phyloP scores from a whole-genome alignment of 2,888 invertebrate genomes.

The Yponomeuta plumbellus region DNA sequence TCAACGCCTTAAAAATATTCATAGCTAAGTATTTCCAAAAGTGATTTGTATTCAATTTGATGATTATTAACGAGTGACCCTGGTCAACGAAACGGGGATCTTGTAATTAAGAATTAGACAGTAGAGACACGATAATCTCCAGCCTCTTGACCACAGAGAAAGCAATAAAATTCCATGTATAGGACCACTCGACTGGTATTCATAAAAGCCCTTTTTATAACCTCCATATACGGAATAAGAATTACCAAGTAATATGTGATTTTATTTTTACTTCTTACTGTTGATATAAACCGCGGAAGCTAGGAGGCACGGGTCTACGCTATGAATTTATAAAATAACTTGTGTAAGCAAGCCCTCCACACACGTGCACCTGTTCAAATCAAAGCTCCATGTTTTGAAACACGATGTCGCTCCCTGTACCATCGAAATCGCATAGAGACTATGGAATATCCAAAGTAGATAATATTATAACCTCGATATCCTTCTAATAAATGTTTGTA shows the following conservation, averaged over 20 bases:
- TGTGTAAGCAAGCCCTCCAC: conserved; percentile 51
- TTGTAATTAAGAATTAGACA: background rate
- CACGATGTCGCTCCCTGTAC: conserved; percentile 13
- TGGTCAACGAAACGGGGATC: background rate
- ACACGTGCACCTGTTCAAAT: conserved; percentile 68
- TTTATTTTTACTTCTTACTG: background rate
- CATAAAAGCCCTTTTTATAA: conserved; percentile 24
- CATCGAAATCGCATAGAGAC: background rate
- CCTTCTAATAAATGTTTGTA: no score
- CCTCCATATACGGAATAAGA: conserved; percentile 23
- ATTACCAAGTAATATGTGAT: conserved; percentile 14
- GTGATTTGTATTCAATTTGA: background rate
- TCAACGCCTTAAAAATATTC: background rate
- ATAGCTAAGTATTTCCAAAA: background rate
- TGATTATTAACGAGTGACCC: conserved; percentile 5
- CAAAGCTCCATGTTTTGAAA: conserved; percentile 57
- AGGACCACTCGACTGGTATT: conserved; percentile 14
- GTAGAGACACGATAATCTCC: background rate
- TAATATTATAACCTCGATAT: no score
- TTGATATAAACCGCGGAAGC: background rate
- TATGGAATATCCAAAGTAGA: no score
- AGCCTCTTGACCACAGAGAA: conserved; percentile 10
- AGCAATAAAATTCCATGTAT: conserved; percentile 23
- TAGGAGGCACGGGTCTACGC: background rate
- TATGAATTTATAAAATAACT: conserved; percentile 43